phyloP scores from a whole-genome alignment of 2,797 vertebrate genomes.

The Enteromius viviparus region DNA sequence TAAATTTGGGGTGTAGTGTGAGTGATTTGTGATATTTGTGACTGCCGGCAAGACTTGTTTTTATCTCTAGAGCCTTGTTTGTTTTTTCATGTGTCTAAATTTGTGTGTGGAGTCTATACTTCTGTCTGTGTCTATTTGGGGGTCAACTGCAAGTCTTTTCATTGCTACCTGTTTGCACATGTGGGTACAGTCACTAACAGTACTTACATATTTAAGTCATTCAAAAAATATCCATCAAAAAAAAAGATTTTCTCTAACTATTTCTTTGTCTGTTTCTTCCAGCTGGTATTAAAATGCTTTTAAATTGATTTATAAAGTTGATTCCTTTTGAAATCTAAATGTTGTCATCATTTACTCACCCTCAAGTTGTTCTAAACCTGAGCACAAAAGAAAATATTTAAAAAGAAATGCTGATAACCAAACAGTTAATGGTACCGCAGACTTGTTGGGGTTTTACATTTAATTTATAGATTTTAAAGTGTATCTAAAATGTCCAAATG shows the following conservation, averaged over 20 bases:
- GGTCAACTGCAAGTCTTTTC: background rate
- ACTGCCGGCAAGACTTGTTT: background rate
- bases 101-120: conserved; percentile 5
- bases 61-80: conserved; percentile 30
- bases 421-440: background rate
- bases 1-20: conserved; percentile 34
- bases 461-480: background rate
- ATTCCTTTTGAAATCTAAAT: background rate
- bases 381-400: background rate
- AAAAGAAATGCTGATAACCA: background rate
- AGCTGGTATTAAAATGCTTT: background rate
- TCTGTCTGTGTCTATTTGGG: conserved; percentile 15
- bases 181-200: background rate
- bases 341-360: background rate
- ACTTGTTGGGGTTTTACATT: background rate
- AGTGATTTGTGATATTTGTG: conserved; percentile 41
- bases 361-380: background rate
- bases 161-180: conserved; percentile 10
- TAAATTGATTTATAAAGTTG: background rate
- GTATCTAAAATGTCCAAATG: background rate
- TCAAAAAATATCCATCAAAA: background rate
- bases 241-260: background rate
- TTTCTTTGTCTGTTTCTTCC: background rate
- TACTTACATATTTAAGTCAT: background rate
- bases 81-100: conserved; percentile 49